Conservation (phyloP, 2,113 vertebrate species). For the Microcebus murinus region DNA sequence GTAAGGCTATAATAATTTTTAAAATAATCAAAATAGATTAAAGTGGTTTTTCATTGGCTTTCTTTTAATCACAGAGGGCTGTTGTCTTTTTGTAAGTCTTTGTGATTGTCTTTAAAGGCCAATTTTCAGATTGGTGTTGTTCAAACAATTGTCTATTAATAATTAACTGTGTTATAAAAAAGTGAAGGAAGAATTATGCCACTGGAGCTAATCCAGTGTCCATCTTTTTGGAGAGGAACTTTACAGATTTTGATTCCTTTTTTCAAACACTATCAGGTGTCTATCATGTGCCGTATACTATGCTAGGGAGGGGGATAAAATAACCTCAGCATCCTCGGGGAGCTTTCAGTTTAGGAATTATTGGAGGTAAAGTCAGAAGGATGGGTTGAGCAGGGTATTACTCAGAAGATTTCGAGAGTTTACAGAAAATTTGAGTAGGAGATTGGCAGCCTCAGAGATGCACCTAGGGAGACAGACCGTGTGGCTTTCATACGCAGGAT, state of each 20-base stretch:
- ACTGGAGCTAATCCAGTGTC: background rate
- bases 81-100: constrained; percentile 21
- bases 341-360: background rate
- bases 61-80: background rate
- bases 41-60: constrained; percentile 32
- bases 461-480: background rate
- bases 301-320: background rate
- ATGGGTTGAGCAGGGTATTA: background rate
- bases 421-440: background rate
- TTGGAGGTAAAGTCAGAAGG: background rate
- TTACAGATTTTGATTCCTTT: background rate
- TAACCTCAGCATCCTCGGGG: background rate
- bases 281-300: background rate
- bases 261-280: background rate
- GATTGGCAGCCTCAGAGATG: background rate
- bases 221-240: background rate
- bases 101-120: constrained; percentile 27
- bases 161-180: constrained; percentile 29
- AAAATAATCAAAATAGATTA: constrained; percentile 35
- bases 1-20: constrained; percentile 20
- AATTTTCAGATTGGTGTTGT: constrained; percentile 35
- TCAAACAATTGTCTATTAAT: constrained; percentile 27
- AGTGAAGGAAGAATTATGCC: background rate
- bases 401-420: constrained; percentile 4
- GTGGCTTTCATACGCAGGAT: background rate